Percentiles rank a stretch among this genome's conserved stretches.
These are phyloP conservation scores for Acropternis orthonyx DNA, from an alignment of 2,797 vertebrate species.

Conservation along the genomic window DNA sequence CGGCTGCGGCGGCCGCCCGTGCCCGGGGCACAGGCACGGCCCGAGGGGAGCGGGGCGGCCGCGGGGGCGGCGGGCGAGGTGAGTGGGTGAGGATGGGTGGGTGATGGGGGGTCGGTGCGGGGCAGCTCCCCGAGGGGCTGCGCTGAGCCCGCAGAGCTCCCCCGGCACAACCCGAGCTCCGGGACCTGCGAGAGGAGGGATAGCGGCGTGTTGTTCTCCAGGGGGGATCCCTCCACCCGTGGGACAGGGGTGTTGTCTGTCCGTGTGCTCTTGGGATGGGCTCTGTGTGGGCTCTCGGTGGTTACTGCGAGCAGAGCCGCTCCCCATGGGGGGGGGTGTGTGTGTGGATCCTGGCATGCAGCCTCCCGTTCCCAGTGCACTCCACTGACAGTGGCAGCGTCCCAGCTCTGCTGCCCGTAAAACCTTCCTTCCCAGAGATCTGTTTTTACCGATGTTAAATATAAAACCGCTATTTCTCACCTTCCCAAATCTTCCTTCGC, in stretches of 20 bases:
- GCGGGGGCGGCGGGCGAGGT: neutral
- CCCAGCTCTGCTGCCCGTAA: accelerated
- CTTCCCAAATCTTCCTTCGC: no score
- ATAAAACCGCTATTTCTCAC: neutral
- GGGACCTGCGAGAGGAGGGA: no score
- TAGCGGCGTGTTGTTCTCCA: no score
- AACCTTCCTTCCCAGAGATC: neutral
- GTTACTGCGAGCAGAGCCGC: neutral
- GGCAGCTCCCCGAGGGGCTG: neutral
- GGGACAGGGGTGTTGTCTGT: no score
- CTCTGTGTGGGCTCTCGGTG: neutral
- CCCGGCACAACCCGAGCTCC: no score
- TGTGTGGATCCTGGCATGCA: neutral
- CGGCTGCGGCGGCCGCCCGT: neutral
- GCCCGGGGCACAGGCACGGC: neutral
- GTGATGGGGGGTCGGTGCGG: no score
- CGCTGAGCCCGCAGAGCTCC: neutral
- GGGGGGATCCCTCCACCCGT: no score
- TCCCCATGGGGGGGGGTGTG: neutral
- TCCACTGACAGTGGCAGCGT: accelerated
- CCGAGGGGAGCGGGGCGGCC: neutral
- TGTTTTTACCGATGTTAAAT: neutral
- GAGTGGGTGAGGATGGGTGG: neutral
- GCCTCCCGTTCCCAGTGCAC: accelerated
- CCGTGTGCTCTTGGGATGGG: neutral